A percentile compares a stretch with the other conserved stretches of the same genome.
Conservation (phyloP, 2,113 vertebrate species). For the Synodontis membranacea region DNA sequence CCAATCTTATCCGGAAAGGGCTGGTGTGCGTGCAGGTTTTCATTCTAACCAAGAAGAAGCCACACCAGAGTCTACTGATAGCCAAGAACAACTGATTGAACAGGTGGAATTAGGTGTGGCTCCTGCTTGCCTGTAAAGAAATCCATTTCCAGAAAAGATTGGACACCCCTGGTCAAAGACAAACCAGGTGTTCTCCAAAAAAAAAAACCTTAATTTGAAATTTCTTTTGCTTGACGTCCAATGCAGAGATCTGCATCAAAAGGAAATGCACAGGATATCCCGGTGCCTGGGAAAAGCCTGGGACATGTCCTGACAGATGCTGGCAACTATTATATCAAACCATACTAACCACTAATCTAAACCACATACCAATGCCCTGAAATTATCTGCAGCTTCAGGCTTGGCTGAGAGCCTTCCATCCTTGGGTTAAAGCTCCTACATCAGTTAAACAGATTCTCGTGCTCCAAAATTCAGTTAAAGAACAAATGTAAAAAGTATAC, state of each 20-base stretch:
- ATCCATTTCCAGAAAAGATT: no score
- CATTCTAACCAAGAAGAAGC: no score
- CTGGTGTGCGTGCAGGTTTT: no score
- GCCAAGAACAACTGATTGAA: no score
- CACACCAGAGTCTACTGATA: no score
- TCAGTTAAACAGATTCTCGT: neutral
- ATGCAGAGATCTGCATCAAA: constrained; percentile 10
- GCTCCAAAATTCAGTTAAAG: neutral
- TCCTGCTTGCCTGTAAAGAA: no score
- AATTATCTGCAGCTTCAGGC: constrained; percentile 18
- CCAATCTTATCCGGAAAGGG: no score
- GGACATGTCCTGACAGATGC: neutral
- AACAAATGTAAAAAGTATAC: no score
- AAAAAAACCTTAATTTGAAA: constrained; percentile 38
- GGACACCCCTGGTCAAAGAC: no score
- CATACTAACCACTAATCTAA: neutral
- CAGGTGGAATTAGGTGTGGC: no score
- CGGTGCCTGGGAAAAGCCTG: constrained; percentile 21
- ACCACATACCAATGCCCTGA: neutral
- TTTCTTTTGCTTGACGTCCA: constrained; percentile 16
- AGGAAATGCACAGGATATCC: constrained; percentile 19
- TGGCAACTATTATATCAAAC: neutral
- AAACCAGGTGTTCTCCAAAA: constrained; percentile 51
- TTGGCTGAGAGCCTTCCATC: neutral
- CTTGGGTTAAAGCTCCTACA: neutral